phyloP scores from a whole-genome alignment of 2,113 vertebrate genomes.

The Scalopus aquaticus region DNA sequence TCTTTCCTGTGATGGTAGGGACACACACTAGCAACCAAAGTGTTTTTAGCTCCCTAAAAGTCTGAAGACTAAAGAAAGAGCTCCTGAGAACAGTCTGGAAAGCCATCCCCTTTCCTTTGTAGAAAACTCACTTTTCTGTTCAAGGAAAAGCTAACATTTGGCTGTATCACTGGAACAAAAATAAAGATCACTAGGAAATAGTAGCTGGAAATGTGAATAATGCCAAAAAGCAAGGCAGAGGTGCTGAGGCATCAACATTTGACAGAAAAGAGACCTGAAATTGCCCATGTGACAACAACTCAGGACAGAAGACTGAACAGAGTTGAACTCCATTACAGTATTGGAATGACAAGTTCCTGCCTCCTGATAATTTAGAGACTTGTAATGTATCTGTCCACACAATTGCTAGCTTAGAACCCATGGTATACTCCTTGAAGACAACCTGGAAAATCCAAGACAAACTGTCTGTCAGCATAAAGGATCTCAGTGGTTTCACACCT shows the following conservation, averaged over 20 bases:
- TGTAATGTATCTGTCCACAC: constrained; percentile 8
- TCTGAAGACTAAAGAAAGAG: background rate
- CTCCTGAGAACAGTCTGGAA: background rate
- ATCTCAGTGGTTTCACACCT: constrained; percentile 61
- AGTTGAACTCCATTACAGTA: background rate
- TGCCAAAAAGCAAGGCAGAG: background rate
- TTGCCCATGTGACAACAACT: background rate
- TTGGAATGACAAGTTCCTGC: constrained; percentile 22
- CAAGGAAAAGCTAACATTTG: background rate
- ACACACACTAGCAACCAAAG: background rate
- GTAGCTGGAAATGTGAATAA: background rate
- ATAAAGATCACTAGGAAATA: background rate
- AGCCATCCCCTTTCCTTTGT: background rate
- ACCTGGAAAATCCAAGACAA: constrained; percentile 70
- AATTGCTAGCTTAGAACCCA: constrained; percentile 31
- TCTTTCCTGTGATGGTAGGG: background rate
- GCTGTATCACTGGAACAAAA: background rate
- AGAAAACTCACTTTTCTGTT: background rate
- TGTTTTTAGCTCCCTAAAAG: background rate
- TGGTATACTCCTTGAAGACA: constrained; percentile 55
- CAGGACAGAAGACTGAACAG: background rate
- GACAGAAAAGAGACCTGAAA: background rate
- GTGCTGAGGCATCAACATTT: background rate
- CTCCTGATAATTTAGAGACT: constrained; percentile 15
- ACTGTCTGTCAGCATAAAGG: constrained; percentile 79